These are phyloP conservation scores for Alitta virens DNA, from an alignment of 2,888 invertebrate species.

Conservation along the genomic window DNA sequence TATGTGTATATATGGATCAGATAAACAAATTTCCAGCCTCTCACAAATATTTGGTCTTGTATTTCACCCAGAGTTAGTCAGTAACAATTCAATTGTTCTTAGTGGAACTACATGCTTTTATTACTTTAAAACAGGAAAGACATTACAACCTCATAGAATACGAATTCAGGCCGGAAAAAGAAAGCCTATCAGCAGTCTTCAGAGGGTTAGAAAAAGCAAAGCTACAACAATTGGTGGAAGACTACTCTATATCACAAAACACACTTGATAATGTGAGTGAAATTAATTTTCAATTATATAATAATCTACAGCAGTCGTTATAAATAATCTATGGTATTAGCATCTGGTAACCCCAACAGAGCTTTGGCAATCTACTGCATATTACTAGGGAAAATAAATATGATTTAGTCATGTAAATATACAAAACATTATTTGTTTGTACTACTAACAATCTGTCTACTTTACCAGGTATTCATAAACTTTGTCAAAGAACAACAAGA, in stretches of 20 bases:
- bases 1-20: background rate
- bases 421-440: background rate
- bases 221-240: background rate
- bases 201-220: conserved; percentile 6
- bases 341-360: no score
- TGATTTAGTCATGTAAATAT: no score
- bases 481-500: conserved; percentile 12
- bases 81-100: no score
- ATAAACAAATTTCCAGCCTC: no score
- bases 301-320: no score
- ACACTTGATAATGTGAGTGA: conserved; percentile 17
- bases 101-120: background rate
- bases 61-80: no score
- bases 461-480: conserved; percentile 13
- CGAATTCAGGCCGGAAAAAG: conserved; percentile 4
- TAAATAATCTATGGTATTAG: no score
- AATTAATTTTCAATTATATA: no score
- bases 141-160: conserved; percentile 13
- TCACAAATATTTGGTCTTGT: no score
- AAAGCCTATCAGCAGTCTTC: conserved; percentile 9
- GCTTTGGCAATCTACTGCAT: background rate
- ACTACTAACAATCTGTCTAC: background rate
- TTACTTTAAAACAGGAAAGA: conserved; percentile 1
- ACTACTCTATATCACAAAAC: conserved; percentile 18
- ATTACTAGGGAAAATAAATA: no score